A percentile compares a stretch with the other conserved stretches of the same genome.
These are phyloP conservation scores for Hafferia zeledoni DNA, from an alignment of 2,797 vertebrate genomes.

Conservation along the genomic window DNA sequence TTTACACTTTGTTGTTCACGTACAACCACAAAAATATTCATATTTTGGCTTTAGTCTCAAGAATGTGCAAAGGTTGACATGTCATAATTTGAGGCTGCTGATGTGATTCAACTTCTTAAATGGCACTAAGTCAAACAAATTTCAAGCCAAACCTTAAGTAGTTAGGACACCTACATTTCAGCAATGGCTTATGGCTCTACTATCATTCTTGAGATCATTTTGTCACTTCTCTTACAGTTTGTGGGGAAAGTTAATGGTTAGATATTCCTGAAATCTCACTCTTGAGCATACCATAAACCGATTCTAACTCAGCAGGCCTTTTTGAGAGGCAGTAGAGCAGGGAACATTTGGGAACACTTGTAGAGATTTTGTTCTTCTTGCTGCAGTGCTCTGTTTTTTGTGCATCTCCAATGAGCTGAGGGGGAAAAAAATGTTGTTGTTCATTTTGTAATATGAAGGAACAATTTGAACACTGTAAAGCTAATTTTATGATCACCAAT, in stretches of 20 bases:
- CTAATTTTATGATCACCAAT: background rate
- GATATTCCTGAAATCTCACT: background rate
- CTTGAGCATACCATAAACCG: background rate
- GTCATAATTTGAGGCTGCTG: background rate
- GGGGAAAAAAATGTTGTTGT: background rate
- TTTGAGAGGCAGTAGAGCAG: background rate
- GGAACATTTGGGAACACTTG: background rate
- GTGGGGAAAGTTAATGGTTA: background rate
- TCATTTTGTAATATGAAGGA: background rate
- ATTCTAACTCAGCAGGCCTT: background rate
- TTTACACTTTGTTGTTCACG: background rate
- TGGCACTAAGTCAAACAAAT: background rate
- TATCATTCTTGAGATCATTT: background rate
- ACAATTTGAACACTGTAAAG: background rate
- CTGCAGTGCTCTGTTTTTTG: background rate
- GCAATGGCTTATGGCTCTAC: background rate
- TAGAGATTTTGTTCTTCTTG: background rate
- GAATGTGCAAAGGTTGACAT: background rate
- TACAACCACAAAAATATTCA: background rate
- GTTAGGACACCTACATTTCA: background rate
- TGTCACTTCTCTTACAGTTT: background rate
- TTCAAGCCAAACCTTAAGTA: background rate
- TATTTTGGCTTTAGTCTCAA: background rate
- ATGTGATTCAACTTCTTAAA: background rate
- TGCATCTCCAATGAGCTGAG: background rate